Conservation (phyloP, 1,140 invertebrate species). For the Drosophila insularis region DNA sequence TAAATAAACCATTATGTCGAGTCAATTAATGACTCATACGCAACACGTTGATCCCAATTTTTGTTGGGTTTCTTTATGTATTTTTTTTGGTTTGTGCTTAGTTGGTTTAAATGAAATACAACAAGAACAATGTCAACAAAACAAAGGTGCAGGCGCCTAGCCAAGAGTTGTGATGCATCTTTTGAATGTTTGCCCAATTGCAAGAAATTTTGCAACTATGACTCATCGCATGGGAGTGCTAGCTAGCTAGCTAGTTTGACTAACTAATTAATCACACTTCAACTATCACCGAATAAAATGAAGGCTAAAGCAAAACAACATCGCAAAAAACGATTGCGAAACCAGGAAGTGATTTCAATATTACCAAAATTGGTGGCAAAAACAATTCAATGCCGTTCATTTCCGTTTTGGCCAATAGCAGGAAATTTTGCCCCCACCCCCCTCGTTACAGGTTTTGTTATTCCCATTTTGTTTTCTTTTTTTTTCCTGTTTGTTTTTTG, state of each 20-base stretch:
- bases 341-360: slow-evolving; percentile 11
- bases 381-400: neutral
- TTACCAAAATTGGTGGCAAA: slow-evolving; percentile 1
- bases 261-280: slow-evolving; percentile 12
- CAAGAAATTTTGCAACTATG: slow-evolving; percentile 7
- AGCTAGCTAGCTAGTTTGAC: neutral
- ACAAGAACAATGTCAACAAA: slow-evolving; percentile 73
- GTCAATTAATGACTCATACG: slow-evolving; percentile 60
- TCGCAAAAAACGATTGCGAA: neutral
- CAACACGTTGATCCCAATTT: slow-evolving; percentile 22
- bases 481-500: neutral
- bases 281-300: neutral
- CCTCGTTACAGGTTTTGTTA: neutral
- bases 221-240: slow-evolving; percentile 23
- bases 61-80: neutral
- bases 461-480: neutral
- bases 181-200: slow-evolving; percentile 60
- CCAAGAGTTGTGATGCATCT: slow-evolving; percentile 74
- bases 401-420: neutral
- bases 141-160: slow-evolving; percentile 68
- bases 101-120: slow-evolving; percentile 20
- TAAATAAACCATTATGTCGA: slow-evolving; percentile 40
- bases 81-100: slow-evolving; percentile 10
- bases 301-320: neutral
- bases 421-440: neutral